A percentile compares a stretch with the other conserved stretches of the same genome.
phyloP scores from a whole-genome alignment of 2,888 invertebrate species.

The Napeogenes inachia region DNA sequence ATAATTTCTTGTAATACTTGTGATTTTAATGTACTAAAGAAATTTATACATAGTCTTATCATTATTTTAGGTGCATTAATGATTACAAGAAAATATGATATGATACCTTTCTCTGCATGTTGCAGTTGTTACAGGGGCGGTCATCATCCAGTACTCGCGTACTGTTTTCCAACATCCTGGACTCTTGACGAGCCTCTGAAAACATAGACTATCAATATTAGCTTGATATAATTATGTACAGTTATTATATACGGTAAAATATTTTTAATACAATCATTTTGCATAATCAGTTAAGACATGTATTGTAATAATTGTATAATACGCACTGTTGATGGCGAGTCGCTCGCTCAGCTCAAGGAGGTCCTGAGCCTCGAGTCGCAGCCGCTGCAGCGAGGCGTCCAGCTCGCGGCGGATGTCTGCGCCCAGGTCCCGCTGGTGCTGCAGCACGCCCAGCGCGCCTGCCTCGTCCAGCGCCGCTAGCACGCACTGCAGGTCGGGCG shows the following conservation, averaged over 20 bases:
- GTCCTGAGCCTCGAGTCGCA: conserved; percentile 83
- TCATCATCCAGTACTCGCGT: conserved; percentile 48
- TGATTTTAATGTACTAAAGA: too few species aligned
- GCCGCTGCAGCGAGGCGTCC: conserved; percentile 80
- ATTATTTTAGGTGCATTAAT: too few species aligned
- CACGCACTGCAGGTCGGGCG: conserved; percentile 81
- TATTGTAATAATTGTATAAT: not conserved
- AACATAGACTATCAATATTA: conserved; percentile 2
- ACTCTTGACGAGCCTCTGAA: conserved; percentile 47
- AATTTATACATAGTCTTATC: too few species aligned
- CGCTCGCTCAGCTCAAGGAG: conserved; percentile 79
- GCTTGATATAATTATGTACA: too few species aligned
- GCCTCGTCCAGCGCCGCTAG: conserved; percentile 80
- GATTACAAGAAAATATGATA: not conserved
- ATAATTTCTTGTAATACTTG: too few species aligned
- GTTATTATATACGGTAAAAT: too few species aligned
- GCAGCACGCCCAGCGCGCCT: conserved; percentile 75
- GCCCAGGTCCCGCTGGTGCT: conserved; percentile 70
- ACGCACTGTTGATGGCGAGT: conserved; percentile 41
- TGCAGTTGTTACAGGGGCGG: conserved; percentile 55
- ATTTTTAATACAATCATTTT: too few species aligned
- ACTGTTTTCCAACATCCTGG: conserved; percentile 57
- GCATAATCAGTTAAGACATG: not conserved
- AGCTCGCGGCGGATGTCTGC: conserved; percentile 81
- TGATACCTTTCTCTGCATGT: conserved; percentile 57